Conservation (phyloP, 2,113 vertebrate species). For the Probosciger aterrimus region DNA sequence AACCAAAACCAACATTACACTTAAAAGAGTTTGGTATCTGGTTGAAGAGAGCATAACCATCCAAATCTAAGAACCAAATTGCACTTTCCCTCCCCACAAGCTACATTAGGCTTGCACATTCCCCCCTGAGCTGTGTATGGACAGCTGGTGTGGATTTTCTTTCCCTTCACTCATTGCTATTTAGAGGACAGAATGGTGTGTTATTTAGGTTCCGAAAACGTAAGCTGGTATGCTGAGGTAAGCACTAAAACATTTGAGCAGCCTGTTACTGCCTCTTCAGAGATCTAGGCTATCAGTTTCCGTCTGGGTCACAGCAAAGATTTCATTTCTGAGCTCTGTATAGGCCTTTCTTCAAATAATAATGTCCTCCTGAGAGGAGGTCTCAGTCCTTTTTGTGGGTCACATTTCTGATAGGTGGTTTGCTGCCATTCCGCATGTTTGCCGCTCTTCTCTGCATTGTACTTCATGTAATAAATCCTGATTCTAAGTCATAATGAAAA, state of each 20-base stretch:
- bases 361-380: background rate
- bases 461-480: background rate
- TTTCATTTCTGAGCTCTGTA: background rate
- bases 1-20: background rate
- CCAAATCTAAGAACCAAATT: background rate
- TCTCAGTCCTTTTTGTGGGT: background rate
- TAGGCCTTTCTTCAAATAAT: background rate
- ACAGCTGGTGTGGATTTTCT: background rate
- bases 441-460: background rate
- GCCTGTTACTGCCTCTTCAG: background rate
- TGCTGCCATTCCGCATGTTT: background rate
- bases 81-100: background rate
- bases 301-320: background rate
- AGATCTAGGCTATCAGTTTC: background rate
- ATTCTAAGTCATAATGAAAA: background rate
- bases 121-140: background rate
- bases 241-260: background rate
- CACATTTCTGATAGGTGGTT: background rate
- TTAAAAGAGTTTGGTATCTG: background rate
- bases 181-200: fast-evolving
- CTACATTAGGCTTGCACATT: background rate
- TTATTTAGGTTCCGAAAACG: background rate
- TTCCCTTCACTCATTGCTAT: background rate
- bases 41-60: background rate
- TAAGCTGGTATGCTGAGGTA: background rate